Evolutionary conservation across 2,113 vertebrate genomes (phyloP).

Genomic region (Leptocoma aspasia): DNA sequence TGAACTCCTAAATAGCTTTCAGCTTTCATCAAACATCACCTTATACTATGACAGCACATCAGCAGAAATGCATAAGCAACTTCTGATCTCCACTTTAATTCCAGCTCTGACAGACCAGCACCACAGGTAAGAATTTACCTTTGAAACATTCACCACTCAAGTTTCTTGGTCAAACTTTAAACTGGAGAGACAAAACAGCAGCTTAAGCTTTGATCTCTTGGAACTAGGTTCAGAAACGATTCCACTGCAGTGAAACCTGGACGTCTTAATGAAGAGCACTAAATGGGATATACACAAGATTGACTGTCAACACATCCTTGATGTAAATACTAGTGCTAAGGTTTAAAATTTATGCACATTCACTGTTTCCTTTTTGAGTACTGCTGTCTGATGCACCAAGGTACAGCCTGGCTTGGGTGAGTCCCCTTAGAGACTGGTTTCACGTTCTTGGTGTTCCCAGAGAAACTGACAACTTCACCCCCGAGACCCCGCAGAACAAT

Average conservation of each 20-base stretch:
- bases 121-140: background rate
- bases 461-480: background rate
- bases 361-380: background rate
- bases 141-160: constrained; percentile 1
- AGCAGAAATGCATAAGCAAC: background rate
- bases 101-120: constrained; percentile 3
- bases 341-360: background rate
- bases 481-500: rapidly evolving
- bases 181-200: background rate
- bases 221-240: background rate
- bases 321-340: background rate
- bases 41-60: background rate
- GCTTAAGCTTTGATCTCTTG: constrained; percentile 42
- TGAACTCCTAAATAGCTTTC: background rate
- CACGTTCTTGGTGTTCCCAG: background rate
- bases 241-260: background rate
- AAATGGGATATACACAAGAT: background rate
- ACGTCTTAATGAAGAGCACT: background rate
- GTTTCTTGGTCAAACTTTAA: background rate
- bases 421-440: background rate
- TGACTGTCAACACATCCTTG: background rate
- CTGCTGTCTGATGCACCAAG: background rate
- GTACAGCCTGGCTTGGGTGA: background rate
- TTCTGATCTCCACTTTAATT: constrained; percentile 19
- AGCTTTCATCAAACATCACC: constrained; percentile 7